phyloP scores from a whole-genome alignment of 2,113 vertebrate species.

The Campylomormyrus tamandua region DNA sequence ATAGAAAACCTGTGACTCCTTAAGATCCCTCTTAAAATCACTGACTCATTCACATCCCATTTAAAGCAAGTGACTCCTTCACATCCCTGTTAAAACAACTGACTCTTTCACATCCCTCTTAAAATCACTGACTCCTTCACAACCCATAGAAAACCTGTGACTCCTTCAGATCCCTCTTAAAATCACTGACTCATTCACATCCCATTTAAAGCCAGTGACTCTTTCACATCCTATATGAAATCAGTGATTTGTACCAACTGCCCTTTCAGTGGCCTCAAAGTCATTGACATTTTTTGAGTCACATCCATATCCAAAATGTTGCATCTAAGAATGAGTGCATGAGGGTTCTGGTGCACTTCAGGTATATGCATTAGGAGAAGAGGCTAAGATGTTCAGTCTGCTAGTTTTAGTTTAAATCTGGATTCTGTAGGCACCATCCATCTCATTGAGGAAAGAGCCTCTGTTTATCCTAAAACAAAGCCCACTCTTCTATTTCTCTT shows the following conservation, averaged over 20 bases:
- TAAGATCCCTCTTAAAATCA: background rate
- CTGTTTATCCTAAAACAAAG: background rate
- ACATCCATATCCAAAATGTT: background rate
- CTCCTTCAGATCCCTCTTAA: background rate
- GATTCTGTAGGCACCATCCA: background rate
- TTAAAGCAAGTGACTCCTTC: background rate
- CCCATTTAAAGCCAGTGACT: background rate
- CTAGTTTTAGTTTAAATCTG: background rate
- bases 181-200: background rate
- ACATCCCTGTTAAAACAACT: background rate
- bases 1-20: background rate
- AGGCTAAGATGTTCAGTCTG: background rate
- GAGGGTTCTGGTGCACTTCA: background rate
- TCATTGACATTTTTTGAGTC: background rate
- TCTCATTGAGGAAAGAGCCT: background rate
- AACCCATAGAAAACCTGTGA: background rate
- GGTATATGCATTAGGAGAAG: background rate
- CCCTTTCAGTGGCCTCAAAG: background rate
- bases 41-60: background rate
- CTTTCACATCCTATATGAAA: background rate
- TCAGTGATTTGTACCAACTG: background rate
- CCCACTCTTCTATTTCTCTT: background rate
- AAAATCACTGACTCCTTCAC: background rate
- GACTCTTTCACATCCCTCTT: background rate
- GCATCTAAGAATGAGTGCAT: background rate